Conservation (phyloP, 1,140 invertebrate genomes). For the Stenopsyche tienmushanensis region DNA sequence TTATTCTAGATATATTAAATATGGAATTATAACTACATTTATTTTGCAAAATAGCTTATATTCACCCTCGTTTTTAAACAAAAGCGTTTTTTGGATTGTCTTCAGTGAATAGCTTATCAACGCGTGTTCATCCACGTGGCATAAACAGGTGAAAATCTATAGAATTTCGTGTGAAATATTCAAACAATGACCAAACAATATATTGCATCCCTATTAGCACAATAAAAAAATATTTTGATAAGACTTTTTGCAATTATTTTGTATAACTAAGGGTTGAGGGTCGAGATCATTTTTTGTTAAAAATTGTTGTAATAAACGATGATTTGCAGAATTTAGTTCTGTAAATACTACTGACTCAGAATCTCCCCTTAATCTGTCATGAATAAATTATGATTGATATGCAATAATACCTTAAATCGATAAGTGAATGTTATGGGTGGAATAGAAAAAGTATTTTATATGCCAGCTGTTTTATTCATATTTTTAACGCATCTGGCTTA, state of each 20-base stretch:
- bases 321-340: no score
- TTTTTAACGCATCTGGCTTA: background rate
- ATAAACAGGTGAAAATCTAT: no score
- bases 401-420: conserved; percentile 4
- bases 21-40: no score
- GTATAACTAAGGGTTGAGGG: background rate
- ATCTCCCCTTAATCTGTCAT: conserved; percentile 3
- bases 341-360: background rate
- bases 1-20: no score
- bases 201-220: background rate
- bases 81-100: no score
- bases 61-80: no score
- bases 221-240: background rate
- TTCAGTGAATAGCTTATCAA: no score
- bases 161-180: conserved; percentile 17
- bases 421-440: background rate
- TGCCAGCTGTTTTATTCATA: background rate
- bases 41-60: no score
- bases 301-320: no score
- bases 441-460: background rate
- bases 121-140: no score
- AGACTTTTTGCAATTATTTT: background rate
- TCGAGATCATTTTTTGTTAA: background rate
- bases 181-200: conserved; percentile 10
- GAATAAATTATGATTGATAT: conserved; percentile 25